phyloP scores from a whole-genome alignment of 2,113 vertebrate species.

The Nicator chloris region DNA sequence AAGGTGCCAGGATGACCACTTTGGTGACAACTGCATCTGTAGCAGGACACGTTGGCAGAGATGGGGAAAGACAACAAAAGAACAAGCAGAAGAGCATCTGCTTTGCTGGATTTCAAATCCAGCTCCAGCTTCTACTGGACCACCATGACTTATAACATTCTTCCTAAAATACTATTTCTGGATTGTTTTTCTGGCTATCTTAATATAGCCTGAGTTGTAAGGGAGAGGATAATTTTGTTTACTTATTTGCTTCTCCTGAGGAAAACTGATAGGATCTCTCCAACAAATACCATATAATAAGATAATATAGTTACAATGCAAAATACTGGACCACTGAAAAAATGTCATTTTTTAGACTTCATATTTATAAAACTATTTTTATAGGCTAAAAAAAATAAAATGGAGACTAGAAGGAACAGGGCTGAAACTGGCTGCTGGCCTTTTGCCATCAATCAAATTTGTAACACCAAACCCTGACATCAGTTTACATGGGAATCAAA shows the following conservation, averaged over 20 bases:
- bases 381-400: background rate
- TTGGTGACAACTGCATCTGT: background rate
- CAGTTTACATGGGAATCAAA: background rate
- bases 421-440: background rate
- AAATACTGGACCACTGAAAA: background rate
- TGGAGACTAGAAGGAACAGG: background rate
- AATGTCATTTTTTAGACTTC: background rate
- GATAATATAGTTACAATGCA: background rate
- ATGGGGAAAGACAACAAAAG: background rate
- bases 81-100: background rate
- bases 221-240: background rate
- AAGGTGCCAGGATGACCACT: background rate
- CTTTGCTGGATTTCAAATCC: background rate
- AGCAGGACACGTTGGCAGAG: background rate
- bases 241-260: background rate
- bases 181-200: background rate
- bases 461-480: background rate
- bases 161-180: background rate
- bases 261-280: background rate
- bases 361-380: background rate
- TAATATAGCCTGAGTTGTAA: background rate
- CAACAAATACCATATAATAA: background rate
- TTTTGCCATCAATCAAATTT: background rate
- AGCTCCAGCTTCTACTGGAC: background rate
- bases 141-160: background rate